Base-by-base conservation (phyloP, 2,888 invertebrate species). In the Morpho achilles region DNA sequence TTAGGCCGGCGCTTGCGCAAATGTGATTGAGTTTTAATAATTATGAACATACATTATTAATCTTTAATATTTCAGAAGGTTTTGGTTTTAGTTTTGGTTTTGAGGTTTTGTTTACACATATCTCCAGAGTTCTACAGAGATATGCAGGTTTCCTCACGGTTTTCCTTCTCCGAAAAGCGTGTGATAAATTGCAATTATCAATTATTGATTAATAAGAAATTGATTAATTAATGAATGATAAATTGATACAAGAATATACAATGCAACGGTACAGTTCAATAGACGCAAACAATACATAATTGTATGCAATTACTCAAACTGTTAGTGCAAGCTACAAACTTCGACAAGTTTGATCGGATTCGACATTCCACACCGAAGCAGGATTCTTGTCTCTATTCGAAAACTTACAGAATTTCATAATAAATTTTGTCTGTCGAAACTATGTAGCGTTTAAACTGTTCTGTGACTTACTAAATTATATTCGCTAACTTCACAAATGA, bases 251-350 rank as follows among this genome's bases (percentile, higher is more conserved):
- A 43, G 42, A 44, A 47, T 44, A 48, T 32, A 56, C 48, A 59
- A 51, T 50, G 52, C 41, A 43, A 23, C 40, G 47, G 48, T 39
- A 47, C 51, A 48, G 32, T 57, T 54, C 6, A 52, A 66, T 56
- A 50, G 58, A 67, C 65, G 62, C 51, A 63, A 62, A 65, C 64
- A 62, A 55, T 50, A 59, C 44, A 60, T 59, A 61, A 65, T 59
- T 59, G 67, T 61, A 67, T 68, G 67, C 70, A 72, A 71, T 72
- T 74, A 72, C 69, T 72, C 69, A 65, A 69, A 73, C 70, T 67
- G 69, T 68, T 67, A 59, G 56, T 56, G 67, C 66, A 63, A 64
- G 62, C 67, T 63, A 62, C 67, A 58, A 65, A 68, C 67, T 66
- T 58, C 60, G 56, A 54, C 60, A 68, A 74, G 69, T 73, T 74